These are phyloP conservation scores for Hemibagrus wyckioides DNA, from an alignment of 2,113 vertebrate species.

Conservation along the genomic window DNA sequence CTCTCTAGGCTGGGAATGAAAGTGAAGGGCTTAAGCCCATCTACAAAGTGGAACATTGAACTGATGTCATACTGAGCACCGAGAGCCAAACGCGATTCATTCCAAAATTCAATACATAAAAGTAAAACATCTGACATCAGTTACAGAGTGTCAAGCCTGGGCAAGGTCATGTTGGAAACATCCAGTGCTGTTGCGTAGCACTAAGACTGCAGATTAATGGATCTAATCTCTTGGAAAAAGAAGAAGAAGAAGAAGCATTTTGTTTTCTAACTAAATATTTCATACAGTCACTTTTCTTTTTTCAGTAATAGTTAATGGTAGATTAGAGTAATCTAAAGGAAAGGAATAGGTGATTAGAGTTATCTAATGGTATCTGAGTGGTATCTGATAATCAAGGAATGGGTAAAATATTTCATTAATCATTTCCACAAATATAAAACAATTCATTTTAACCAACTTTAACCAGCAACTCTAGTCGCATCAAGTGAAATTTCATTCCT, in stretches of 20 bases:
- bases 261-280: not conserved
- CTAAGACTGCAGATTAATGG: not conserved
- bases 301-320: not conserved
- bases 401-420: not conserved
- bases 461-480: not conserved
- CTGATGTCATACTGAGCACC: conserved; percentile 39
- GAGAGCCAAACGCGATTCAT: conserved; percentile 45
- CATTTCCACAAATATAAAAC: not conserved
- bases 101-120: conserved; percentile 33
- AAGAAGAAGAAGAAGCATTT: not conserved
- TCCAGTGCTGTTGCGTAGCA: not conserved
- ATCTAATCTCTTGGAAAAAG: not conserved
- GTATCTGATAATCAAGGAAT: not conserved
- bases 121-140: conserved; percentile 20
- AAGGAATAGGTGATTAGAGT: not conserved
- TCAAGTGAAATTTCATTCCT: not conserved
- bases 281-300: not conserved
- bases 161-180: conserved; percentile 3
- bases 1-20: not conserved
- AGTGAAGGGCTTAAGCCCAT: conserved; percentile 19
- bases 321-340: not conserved
- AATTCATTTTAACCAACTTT: not conserved
- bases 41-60: conserved; percentile 7
- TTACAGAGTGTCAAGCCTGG: not conserved
- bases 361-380: not conserved